These are phyloP conservation scores for Leptarthrus brevirostris DNA, from an alignment of 2,888 invertebrate genomes.

Conservation along the genomic window DNA sequence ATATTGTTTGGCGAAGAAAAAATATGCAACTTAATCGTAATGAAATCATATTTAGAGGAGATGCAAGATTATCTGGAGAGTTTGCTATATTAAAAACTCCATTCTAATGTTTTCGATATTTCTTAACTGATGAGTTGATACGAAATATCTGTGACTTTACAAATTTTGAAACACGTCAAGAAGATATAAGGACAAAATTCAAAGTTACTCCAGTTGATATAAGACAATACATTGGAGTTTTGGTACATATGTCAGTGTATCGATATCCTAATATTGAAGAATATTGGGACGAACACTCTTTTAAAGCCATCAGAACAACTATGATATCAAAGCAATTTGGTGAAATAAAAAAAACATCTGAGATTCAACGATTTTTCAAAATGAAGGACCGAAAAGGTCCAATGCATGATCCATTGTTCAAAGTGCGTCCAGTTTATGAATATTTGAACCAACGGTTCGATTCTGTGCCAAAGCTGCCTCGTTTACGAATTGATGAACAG, in stretches of 20 bases:
- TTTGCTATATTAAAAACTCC: conserved; percentile 31
- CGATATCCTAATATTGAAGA: conserved; percentile 10
- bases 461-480: background rate
- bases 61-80: conserved; percentile 4
- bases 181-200: conserved; percentile 36
- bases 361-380: conserved; percentile 20
- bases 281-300: conserved; percentile 16
- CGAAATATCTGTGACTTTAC: conserved; percentile 8
- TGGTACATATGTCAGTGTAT: conserved; percentile 10
- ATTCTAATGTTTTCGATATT: conserved; percentile 34
- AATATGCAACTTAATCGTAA: conserved; percentile 34
- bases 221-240: conserved; percentile 5
- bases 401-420: conserved; percentile 5
- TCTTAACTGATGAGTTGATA: background rate
- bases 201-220: background rate
- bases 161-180: conserved; percentile 8
- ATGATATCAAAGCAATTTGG: background rate
- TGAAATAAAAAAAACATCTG: conserved; percentile 23
- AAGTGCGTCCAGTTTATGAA: background rate
- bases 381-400: conserved; percentile 10
- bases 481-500: background rate
- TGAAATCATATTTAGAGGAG: conserved; percentile 38
- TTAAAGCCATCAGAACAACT: background rate
- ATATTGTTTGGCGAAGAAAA: conserved; percentile 42
- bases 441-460: conserved; percentile 6